Conservation (phyloP, 2,888 invertebrate species). For the Bellardia bayeri region DNA sequence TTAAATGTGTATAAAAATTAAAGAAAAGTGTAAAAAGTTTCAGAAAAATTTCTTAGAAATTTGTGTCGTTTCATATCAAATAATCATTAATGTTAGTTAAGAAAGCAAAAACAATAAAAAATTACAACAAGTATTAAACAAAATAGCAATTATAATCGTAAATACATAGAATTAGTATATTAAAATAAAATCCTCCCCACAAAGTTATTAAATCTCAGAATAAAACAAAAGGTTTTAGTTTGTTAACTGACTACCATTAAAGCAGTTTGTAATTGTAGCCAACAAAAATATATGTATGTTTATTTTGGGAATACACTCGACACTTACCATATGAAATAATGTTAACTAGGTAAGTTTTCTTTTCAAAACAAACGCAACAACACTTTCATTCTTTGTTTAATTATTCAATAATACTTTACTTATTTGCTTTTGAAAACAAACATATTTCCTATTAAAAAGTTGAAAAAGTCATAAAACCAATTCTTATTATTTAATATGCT, state of each 20-base stretch:
- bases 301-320: background rate
- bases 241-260: background rate
- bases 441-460: background rate
- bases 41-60: constrained; percentile 8
- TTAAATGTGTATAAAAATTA: background rate
- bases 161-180: too few relatives aligned
- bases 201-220: background rate
- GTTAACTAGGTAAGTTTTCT: constrained; percentile 52
- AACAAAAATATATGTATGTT: background rate
- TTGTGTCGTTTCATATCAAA: constrained; percentile 57
- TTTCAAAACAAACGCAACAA: background rate
- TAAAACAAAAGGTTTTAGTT: background rate
- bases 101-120: background rate
- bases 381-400: background rate
- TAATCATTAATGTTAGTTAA: constrained; percentile 64
- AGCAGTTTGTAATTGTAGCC: background rate
- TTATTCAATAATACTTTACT: background rate
- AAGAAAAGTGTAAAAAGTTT: constrained; percentile 5
- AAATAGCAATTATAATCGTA: background rate
- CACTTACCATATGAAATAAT: background rate
- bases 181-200: background rate
- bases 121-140: background rate
- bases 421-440: background rate
- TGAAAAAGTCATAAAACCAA: background rate
- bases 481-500: background rate